These are phyloP conservation scores for Heliconius charithonia DNA, from an alignment of 2,888 invertebrate species.

Conservation along the genomic window DNA sequence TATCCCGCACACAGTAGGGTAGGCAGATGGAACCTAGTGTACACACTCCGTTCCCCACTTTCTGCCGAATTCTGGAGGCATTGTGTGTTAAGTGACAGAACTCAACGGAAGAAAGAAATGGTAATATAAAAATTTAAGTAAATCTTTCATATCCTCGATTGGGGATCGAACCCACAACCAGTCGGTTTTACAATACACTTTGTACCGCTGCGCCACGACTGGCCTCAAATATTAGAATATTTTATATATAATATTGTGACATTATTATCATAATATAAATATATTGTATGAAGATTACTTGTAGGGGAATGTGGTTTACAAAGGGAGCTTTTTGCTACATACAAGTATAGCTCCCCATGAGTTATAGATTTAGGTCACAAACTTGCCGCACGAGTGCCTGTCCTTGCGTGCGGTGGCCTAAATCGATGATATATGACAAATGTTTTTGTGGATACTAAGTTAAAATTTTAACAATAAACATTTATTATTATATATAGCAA, in stretches of 20 bases:
- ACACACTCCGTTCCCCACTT: too few relatives aligned
- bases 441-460: constrained; percentile 6
- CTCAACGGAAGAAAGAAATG: too few relatives aligned
- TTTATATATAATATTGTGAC: not conserved
- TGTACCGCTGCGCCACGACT: too few relatives aligned
- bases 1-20: too few relatives aligned
- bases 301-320: constrained; percentile 26
- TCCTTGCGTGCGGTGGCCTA: constrained; percentile 29
- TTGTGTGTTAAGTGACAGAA: too few relatives aligned
- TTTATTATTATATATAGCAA: not conserved
- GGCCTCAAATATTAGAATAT: too few relatives aligned
- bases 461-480: constrained; percentile 10
- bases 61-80: too few relatives aligned
- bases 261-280: constrained; percentile 2
- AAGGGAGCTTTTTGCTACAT: constrained; percentile 25
- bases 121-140: too few relatives aligned
- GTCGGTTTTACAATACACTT: too few relatives aligned
- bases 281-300: constrained; percentile 16
- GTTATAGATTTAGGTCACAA: constrained; percentile 33
- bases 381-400: constrained; percentile 29
- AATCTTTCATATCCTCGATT: too few relatives aligned
- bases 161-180: too few relatives aligned
- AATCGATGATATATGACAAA: constrained; percentile 21
- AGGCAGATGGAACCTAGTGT: too few relatives aligned
- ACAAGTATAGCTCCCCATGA: constrained; percentile 23